Evolutionary conservation across 2,888 invertebrate genomes (phyloP), one percentile per base, ranked within the genome.

Genomic region (Rhyacophila evoluta): DNA sequence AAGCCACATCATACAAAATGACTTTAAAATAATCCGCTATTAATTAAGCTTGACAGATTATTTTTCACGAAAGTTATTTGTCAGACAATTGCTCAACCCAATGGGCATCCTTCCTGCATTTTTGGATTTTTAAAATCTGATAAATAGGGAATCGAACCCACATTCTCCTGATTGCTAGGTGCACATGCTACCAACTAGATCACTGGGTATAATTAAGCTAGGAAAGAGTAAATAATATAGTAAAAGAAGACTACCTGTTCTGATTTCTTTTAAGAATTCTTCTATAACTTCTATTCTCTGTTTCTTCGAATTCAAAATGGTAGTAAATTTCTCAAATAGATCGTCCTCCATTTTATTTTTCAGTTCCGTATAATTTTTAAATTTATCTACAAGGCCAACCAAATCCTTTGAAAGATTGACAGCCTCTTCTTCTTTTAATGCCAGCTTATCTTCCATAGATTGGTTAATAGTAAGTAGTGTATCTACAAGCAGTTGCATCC

Each of bases 291-390:
- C 33, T 6, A 75, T 72, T 19, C 55, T 75, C 12, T 78, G 67
- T 27, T 82, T 82, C 68, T 82, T 82, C 10, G 74, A 27, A 27
- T 82, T 82, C 11, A 82, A 36, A 12, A 82, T 12, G n/a, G 39
- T 11, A 2, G 79, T 36, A 72, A 79, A 81, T 71, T 79, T 82
- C n/a, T 15, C 33, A 69, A 78, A 78, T 12, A 82, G 28, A 27
- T 82, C 82, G 19, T 79, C 27, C 39, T 82, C 82, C 82, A 82
- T 82, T 25, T 75, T 19, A 6, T 29, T 75, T 68, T 82, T 82
- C 37, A 75, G 29, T 36, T 75, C 29, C 5, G 76, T 73, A 25
- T 68, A 73, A 19, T 75, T 71, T 33, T 81, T 33, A 38, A 75
- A 77, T 15, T 75, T 79, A 5, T 67, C 69, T 1, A 75, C 39